These are phyloP conservation scores for Willisornis vidua DNA, from an alignment of 2,113 vertebrate genomes.

Conservation along the genomic window DNA sequence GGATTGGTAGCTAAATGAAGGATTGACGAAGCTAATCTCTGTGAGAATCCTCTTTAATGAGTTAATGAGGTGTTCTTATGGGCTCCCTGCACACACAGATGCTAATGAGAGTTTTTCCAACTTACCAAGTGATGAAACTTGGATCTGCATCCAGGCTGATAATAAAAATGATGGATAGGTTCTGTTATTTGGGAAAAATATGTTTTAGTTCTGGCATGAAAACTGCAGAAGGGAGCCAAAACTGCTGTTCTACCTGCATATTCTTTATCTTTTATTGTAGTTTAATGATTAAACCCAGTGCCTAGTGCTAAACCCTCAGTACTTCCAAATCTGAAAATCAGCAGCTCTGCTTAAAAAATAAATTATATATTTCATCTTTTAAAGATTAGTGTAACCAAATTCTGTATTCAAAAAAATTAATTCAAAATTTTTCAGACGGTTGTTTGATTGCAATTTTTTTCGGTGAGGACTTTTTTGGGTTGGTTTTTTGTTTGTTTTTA, in stretches of 20 bases:
- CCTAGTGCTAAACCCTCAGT: neutral
- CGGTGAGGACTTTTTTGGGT: neutral
- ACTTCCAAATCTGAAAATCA: neutral
- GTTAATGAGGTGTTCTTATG: constrained; percentile 68
- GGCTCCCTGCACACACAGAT: constrained; percentile 49
- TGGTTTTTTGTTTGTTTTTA: neutral
- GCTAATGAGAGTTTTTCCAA: constrained; percentile 54
- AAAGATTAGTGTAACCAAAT: neutral
- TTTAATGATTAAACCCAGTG: neutral
- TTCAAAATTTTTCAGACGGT: neutral
- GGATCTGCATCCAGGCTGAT: constrained; percentile 32
- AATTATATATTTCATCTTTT: neutral
- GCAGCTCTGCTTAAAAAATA: neutral
- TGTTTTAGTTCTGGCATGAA: constrained; percentile 13
- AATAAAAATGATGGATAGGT: constrained; percentile 44
- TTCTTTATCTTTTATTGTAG: neutral
- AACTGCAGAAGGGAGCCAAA: neutral
- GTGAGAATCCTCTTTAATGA: constrained; percentile 69
- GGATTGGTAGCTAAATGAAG: constrained; percentile 68
- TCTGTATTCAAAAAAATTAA: neutral
- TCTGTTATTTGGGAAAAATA: constrained; percentile 16
- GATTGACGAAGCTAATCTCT: constrained; percentile 67
- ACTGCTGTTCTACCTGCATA: neutral
- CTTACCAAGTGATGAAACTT: constrained; percentile 46
- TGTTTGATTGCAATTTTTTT: neutral